These are phyloP conservation scores for Gobio gobio DNA, from an alignment of 2,113 vertebrate species.

Conservation along the genomic window DNA sequence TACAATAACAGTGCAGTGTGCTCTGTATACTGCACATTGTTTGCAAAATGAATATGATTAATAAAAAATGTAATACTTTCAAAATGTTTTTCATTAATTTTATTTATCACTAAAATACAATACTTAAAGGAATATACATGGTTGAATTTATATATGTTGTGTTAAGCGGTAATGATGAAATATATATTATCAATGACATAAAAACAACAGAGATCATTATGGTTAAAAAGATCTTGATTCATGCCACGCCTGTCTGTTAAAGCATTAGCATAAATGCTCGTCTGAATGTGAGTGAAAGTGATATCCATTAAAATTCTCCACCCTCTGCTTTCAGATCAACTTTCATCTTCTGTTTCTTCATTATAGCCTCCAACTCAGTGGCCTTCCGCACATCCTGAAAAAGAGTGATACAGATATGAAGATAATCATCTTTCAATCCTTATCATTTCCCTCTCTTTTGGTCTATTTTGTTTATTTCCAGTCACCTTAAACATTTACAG, in stretches of 20 bases:
- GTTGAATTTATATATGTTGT: neutral
- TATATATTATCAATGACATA: neutral
- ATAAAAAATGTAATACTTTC: neutral
- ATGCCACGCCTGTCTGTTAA: conserved; percentile 2
- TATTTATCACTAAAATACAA: conserved; percentile 27
- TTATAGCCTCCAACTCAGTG: conserved; percentile 78
- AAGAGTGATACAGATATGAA: neutral
- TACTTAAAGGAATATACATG: neutral
- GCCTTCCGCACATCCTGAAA: conserved; percentile 66
- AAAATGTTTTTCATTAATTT: neutral
- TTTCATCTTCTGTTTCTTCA: conserved; percentile 84
- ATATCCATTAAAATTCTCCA: conserved; percentile 39
- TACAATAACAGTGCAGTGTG: neutral
- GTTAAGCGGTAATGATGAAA: neutral
- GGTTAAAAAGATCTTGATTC: conserved; percentile 8
- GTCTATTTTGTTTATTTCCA: neutral
- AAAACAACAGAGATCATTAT: conserved; percentile 13
- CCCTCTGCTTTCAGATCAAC: conserved; percentile 62
- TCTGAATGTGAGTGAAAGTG: conserved; percentile 15
- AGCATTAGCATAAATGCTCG: neutral
- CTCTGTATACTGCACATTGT: neutral
- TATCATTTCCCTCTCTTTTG: neutral
- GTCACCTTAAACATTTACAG: neutral
- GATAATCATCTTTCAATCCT: neutral
- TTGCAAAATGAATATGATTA: neutral